These are phyloP conservation scores for Sarcophaga caerulescens DNA, from an alignment of 2,888 invertebrate species.

Conservation along the genomic window DNA sequence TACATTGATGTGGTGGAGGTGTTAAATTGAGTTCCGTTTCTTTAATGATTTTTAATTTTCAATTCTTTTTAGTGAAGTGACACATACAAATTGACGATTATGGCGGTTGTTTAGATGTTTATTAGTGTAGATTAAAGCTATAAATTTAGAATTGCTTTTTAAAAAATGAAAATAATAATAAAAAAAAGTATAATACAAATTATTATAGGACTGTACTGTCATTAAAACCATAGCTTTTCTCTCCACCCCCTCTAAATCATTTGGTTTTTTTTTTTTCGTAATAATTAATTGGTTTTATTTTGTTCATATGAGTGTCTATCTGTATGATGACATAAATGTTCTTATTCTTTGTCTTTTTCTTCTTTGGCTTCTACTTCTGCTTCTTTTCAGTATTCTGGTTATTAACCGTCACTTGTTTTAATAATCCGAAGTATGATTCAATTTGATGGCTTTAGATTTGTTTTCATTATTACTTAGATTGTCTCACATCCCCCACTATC, in stretches of 20 bases:
- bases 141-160: not conserved
- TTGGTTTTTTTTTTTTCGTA: not conserved
- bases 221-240: no score
- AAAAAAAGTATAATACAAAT: not conserved
- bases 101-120: not conserved
- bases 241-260: not conserved
- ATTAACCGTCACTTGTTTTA: not conserved
- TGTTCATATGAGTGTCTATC: not conserved
- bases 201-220: not conserved
- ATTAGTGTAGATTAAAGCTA: not conserved
- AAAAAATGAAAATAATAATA: not conserved
- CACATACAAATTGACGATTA: not conserved
- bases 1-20: not conserved
- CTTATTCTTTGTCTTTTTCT: constrained; percentile 1
- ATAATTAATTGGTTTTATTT: not conserved
- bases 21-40: not conserved
- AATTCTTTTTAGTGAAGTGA: not conserved
- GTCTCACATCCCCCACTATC: constrained; percentile 45
- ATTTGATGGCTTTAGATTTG: not conserved
- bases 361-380: not conserved
- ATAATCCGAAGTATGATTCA: constrained; percentile 21
- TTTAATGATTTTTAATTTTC: not conserved
- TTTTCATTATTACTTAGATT: not conserved
- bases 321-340: constrained; percentile 31
- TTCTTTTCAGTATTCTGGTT: not conserved